These are phyloP conservation scores for Nasonia oneida DNA, from an alignment of 2,888 invertebrate genomes.

Conservation along the genomic window DNA sequence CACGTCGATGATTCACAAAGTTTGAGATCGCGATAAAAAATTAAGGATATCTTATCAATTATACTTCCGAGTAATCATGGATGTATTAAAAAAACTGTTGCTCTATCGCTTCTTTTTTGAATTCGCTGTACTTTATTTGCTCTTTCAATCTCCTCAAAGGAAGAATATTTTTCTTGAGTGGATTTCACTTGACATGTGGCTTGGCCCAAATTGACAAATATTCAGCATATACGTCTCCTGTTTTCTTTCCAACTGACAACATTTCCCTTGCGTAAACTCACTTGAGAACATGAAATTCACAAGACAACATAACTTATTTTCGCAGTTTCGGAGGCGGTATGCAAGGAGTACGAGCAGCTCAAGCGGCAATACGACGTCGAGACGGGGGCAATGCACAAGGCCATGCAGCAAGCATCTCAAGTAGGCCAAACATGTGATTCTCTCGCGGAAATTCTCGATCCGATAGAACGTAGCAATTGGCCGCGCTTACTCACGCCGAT, in stretches of 20 bases:
- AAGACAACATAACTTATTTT: background rate
- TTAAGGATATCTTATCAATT: background rate
- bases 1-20: background rate
- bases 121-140: too few species aligned
- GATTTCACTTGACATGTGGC: too few species aligned
- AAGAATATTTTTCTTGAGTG: too few species aligned
- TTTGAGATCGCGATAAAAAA: too few species aligned
- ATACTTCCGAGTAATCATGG: background rate
- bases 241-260: too few species aligned
- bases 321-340: conserved; percentile 86
- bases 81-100: too few species aligned
- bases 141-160: too few species aligned
- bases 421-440: conserved; percentile 64
- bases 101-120: too few species aligned
- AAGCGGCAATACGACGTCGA: conserved; percentile 88
- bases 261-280: background rate
- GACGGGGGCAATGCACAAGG: conserved; percentile 87
- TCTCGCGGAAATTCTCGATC: background rate
- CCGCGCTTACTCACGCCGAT: too few species aligned
- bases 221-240: too few species aligned
- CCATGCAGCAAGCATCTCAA: conserved; percentile 83
- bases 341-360: conserved; percentile 87
- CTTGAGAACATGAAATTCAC: background rate
- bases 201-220: too few species aligned
- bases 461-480: background rate